Conservation (phyloP, 2,888 invertebrate genomes). For the Ophion slaviceki region DNA sequence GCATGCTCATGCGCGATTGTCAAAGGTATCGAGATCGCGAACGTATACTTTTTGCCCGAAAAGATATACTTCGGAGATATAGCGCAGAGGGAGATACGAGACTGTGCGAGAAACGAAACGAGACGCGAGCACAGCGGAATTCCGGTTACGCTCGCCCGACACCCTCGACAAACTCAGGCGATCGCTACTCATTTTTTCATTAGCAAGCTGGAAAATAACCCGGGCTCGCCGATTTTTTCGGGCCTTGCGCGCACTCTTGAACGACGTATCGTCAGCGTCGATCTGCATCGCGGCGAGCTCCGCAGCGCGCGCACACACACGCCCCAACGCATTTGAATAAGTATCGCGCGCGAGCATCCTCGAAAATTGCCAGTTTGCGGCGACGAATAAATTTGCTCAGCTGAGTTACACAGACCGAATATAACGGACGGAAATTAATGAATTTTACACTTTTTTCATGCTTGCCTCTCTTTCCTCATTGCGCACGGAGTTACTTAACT, state of each 20-base stretch:
- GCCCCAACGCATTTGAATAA: conserved; percentile 31
- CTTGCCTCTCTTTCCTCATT: not conserved
- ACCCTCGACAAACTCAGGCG: conserved; percentile 5
- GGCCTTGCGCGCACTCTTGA: not conserved
- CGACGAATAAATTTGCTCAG: conserved; percentile 38
- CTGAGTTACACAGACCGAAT: not conserved
- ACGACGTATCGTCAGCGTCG: conserved; percentile 11
- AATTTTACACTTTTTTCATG: not conserved
- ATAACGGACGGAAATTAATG: conserved; percentile 1
- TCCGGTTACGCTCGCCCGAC: conserved; percentile 31
- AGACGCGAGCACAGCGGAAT: conserved; percentile 34
- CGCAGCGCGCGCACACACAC: not conserved
- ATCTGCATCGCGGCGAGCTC: conserved; percentile 1
- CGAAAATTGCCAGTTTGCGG: conserved; percentile 36
- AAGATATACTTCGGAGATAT: not conserved
- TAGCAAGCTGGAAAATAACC: too few species aligned
- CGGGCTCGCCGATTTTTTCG: not conserved
- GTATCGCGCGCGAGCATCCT: conserved; percentile 34
- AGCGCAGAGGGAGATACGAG: not conserved
- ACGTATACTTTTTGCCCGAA: not conserved
- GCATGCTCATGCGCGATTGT: not conserved
- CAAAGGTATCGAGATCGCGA: not conserved
- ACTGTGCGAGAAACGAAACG: conserved; percentile 2
- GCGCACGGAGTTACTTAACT: not conserved
- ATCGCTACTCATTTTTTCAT: conserved; percentile 11